Evolutionary conservation across 2,113 vertebrate genomes (phyloP), one percentile per base, ranked within the genome.

Genomic region (Bufo bufo): DNA sequence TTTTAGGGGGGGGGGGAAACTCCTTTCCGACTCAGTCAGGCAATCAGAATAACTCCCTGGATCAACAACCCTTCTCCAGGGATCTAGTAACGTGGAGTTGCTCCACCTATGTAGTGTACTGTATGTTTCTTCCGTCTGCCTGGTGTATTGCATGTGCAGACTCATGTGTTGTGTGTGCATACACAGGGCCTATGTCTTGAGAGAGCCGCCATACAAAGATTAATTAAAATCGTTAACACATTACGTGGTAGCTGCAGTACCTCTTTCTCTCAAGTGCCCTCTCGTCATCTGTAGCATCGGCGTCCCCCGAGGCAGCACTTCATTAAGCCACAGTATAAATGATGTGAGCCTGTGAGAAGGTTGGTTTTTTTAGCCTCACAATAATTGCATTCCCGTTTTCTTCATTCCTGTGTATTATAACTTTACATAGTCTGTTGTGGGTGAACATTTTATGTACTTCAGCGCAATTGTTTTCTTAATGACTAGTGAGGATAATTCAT

Each of bases 291-390:
- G 66, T 49, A 82, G 23, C 81, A 50, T n/a, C 14, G 59, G 52
- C 50, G 61, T 66, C 81, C 77, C 81, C 50, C 49, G 81, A 82
- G 81, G 47, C 45, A 49, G 59, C 81, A 49, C 81, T 82, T 66
- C 81, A 82, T 82, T 82, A 82, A 66, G 59, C 61, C 81, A 66
- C 81, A 65, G 61, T 49, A 49, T 50, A 56, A 54, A n/a, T 65
- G 59, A 65, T 56, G 81, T 82, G n/a, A 59, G 20, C 16, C 78
- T 45, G 78, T 59, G 23, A 8, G 1, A 45, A 45, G 13, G 58
- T 23, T 45, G 23, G 7, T 58, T 45, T 58, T 45, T 16, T 81
- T 19, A 43, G 17, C 10, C 43, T 43, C 10, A 12, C 69, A 17
- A 9, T 77, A 17, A 77, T 17, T 77, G 16, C 13, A 20, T 19